Base-by-base conservation (phyloP, 2,113 vertebrate species). In the Channa argus region DNA sequence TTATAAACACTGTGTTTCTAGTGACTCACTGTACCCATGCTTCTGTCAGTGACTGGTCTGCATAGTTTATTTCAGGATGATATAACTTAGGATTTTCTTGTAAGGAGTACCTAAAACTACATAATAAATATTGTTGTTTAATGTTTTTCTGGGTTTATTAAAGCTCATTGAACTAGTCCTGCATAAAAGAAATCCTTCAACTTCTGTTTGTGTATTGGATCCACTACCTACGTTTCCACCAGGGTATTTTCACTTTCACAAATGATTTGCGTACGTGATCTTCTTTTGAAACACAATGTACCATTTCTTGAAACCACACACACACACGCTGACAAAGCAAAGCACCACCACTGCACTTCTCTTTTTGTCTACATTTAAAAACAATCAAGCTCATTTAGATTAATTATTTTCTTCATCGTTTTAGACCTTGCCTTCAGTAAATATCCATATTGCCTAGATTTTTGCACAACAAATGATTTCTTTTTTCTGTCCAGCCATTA, bases 261-360 rank as follows among this genome's bases (percentile, higher is more conserved):
- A 10, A 51, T 14, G 2, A 41, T 41, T 39, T 45, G 55, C 36
- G 1, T 8, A 36, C 3, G 3, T 56, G 15, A 37, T 6, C 3
- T 4, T 3, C 0, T 1, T 38, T 37, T 60, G 7, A 37, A 37
- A 3, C 85, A 74, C 9, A 12, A 5, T 62, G 54, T 64, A 8
- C 61, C 2, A 3, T 38, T 49, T 78, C 10, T 55, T 47, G 14
- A 63, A 54, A 49, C 50, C 49, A 70, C 70, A 56, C 13, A 43
- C 1, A 56, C 13, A 43, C 1, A 67, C 43, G 60, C 41, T 77
- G 78, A 79, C 0, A 5, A 33, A 74, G 24, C 24, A 74, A 9
- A 34, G 4, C 3, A 3, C 45, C 6, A 11, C 33, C 3, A 36
- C 45, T 47, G 4, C 4, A 46, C 64, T 64, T 75, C 49, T 11